phyloP scores from a whole-genome alignment of 2,797 vertebrate genomes.

The Xiphorhynchus erythropygius region DNA sequence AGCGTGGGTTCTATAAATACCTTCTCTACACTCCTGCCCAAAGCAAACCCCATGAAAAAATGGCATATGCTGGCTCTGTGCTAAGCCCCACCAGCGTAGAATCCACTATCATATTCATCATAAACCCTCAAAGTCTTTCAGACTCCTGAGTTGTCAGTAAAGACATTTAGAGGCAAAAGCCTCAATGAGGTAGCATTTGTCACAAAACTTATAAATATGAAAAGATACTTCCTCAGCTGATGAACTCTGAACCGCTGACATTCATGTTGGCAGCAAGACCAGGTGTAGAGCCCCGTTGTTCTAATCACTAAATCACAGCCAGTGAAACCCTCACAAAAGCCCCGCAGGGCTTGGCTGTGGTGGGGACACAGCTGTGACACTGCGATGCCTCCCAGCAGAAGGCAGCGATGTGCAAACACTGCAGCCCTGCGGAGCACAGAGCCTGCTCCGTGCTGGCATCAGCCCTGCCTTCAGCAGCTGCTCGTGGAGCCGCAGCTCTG shows the following conservation, averaged over 20 bases:
- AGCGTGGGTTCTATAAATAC: not conserved
- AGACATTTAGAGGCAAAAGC: not conserved
- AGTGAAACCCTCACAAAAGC: not conserved
- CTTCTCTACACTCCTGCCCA: not conserved
- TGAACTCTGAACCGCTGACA: not conserved
- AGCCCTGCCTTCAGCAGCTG: not conserved
- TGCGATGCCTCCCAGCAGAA: not conserved
- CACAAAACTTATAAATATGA: not conserved
- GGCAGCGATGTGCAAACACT: not conserved
- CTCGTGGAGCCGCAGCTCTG: not conserved
- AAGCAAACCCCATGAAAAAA: not conserved
- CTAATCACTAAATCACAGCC: not conserved
- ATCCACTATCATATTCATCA: not conserved
- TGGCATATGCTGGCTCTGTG: not conserved
- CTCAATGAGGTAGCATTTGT: not conserved
- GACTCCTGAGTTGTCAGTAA: not conserved
- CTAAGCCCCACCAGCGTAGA: not conserved
- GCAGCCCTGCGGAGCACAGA: not conserved
- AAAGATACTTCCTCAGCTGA: not conserved
- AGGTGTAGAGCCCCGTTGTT: not conserved
- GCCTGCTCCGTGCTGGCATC: not conserved
- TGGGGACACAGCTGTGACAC: not conserved
- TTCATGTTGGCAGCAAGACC: not conserved
- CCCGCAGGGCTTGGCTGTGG: not conserved
- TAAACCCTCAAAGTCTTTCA: not conserved